phyloP scores from a whole-genome alignment of 2,888 invertebrate genomes.

The Saturnia pavonia region DNA sequence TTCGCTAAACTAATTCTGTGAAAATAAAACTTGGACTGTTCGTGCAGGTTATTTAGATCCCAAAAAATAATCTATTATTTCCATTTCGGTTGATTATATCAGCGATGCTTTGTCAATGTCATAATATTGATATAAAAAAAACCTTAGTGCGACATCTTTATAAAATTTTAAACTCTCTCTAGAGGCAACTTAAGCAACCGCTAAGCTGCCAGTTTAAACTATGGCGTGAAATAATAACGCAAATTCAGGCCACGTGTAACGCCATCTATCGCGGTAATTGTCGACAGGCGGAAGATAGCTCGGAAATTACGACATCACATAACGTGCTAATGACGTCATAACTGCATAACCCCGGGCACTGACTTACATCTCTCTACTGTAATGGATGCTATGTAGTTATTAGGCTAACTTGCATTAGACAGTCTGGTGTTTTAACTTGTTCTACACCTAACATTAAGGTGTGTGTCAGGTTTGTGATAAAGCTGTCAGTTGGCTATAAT shows the following conservation, averaged over 20 bases:
- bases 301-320: conserved; percentile 75
- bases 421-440: not conserved
- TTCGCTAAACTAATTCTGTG: not conserved
- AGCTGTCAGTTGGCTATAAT: too few relatives aligned
- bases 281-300: conserved; percentile 76
- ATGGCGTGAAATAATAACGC: conserved; percentile 54
- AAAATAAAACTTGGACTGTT: not conserved
- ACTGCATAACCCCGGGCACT: conserved; percentile 58
- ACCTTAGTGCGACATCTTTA: not conserved
- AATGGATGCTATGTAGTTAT: conserved; percentile 35
- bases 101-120: not conserved
- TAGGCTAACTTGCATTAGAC: conserved; percentile 1
- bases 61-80: not conserved
- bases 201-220: conserved; percentile 36
- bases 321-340: conserved; percentile 79
- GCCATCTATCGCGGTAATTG: conserved; percentile 72
- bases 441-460: not conserved
- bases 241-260: conserved; percentile 64
- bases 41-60: not conserved
- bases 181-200: conserved; percentile 19
- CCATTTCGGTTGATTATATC: not conserved
- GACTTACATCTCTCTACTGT: conserved; percentile 53
- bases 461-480: not conserved
- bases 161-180: not conserved
- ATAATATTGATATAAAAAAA: not conserved